Evolutionary conservation across 2,888 invertebrate species (phyloP), one percentile per base, ranked within the genome.

Genomic region (Eugnorisma glareosa): DNA sequence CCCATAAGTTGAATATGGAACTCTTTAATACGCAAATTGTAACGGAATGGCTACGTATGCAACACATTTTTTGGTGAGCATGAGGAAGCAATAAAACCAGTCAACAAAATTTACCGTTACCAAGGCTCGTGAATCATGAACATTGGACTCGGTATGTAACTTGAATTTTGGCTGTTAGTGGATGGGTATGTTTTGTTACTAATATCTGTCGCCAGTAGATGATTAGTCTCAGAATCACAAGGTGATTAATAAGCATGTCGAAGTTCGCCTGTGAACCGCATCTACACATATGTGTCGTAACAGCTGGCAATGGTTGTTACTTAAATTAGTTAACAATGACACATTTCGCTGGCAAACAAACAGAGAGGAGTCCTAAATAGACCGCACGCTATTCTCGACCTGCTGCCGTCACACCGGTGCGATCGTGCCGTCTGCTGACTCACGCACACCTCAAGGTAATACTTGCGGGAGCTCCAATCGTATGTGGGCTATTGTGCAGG

Each of bases 311-410:
- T 92, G 92, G 94, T 88, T 92, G 96, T 95, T 95, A 95, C 96
- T 96, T 95, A 96, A 96, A 96, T 96, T 96, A 96, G 96, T 96
- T 96, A 96, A 96, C 96, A 96, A 96, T 96, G 96, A 96, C 96
- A 96, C 96, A 96, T 96, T 94, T 96, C 91, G 94, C 95, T 96
- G 96, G 96, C 96, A 96, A 96, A 96, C 96, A 96, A 95, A 95
- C 95, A 91, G 91, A 93, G 94, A 95, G 94, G 93, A 94, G 93
- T 95, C 94, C 93, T 95, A 96, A 96, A 96, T 96, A 96, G 96
- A 94, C 91, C 95, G 92, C 92, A 92, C 83, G 94, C 96, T 96
- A 96, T 96, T 96, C 95, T 96, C 92, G 94, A 94, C 92, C 93
- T 91, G 90, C 91, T 93, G 91, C 93, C 95, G 95, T 94, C 95